Base-by-base conservation (phyloP, 30 jellyfish, hydroid and myxozoan genomes). In the Hydra vulgaris region DNA sequence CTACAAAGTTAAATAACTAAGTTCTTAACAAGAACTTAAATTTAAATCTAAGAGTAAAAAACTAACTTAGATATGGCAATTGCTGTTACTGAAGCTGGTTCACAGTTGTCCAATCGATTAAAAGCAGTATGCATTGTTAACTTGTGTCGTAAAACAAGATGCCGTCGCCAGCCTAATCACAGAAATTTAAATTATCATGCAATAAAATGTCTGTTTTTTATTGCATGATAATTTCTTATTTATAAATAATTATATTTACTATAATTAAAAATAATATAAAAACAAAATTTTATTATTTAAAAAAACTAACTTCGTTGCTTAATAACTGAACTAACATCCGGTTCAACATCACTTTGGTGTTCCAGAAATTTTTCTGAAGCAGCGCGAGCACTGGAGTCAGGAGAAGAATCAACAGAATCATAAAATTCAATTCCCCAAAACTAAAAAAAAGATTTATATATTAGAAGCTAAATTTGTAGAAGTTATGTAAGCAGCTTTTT, bases 31-130 rank as follows among this genome's bases (percentile, higher is more conserved):
- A n/a, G n/a, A n/a, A n/a, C n/a, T n/a, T n/a, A n/a, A n/a, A n/a
- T n/a, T n/a, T n/a, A n/a, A n/a, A n/a, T n/a, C n/a, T n/a, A n/a
- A n/a, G n/a, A n/a, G n/a, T n/a, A n/a, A n/a, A n/a, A n/a, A n/a
- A n/a, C n/a, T n/a, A n/a, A n/a, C 97, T 83, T 90, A 23, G 97
- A 90, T 8, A 90, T 79, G 7, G 97, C 94, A 15, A 90, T 67
- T 8, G 97, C 94, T 4, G 97, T 90, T 61, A 90, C 84, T 1
- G 97, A 80, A 0, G 97, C 97, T 8, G 97, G 97, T 40, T 90
- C 97, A 27, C 68, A 52, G 76, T 90, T 90, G 54, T 90, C 97
- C 20, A 18, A 27, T 27, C 97, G 87, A 7, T 73, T 83, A 72
- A 81, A 90, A 0, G 97, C 95, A 18, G 97, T 90, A 26, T 90